Evolutionary conservation across 2,888 invertebrate species (phyloP), one percentile per base, ranked within the genome.

Genomic region (Myopa tessellatipennis): DNA sequence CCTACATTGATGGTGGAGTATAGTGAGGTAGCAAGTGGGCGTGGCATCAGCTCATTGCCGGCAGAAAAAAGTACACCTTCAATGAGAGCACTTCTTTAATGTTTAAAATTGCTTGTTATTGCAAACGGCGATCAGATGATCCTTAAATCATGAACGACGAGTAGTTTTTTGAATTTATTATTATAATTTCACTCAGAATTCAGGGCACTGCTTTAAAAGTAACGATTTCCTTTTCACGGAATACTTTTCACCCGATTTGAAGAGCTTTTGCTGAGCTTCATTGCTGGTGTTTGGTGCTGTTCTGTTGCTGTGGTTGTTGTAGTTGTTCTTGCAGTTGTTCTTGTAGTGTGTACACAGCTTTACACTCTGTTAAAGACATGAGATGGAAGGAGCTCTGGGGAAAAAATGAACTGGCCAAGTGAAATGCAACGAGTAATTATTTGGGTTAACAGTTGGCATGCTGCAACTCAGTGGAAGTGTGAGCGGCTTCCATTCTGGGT

Each of bases 371-470:
- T 16, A 18, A 36, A 70, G 55, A 70, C 55, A 69, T 55, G 26
- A 55, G 16, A 26, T 26, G 18, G 50, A 14, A 55, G 55, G 5
- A 55, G 55, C n/a, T 14, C 55, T 6, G 55, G 4, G 55, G 2
- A 14, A 16, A 61, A 16, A 61, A 40, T 60, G 60, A 45, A 61
- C 40, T 73, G 61, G 45, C 50, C 40, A 73, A 73, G 61, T 73
- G 60, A 61, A 61, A 61, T 40, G 61, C 73, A 73, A 40, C 73
- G 45, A 61, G 40, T 73, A 61, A 73, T 73, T 73, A 60, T 73
- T 73, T 73, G 10, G 73, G 73, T 60, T 61, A 61, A 7, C n/a
- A 60, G 38, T 73, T 68, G 26, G 73, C 73, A 61, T 73, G 73
- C 61, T 26, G 61, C 73, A 61, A 45, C 61, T 61, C 73, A 45